phyloP scores from a whole-genome alignment of 2,113 vertebrate species.

The Ptyas mucosa region DNA sequence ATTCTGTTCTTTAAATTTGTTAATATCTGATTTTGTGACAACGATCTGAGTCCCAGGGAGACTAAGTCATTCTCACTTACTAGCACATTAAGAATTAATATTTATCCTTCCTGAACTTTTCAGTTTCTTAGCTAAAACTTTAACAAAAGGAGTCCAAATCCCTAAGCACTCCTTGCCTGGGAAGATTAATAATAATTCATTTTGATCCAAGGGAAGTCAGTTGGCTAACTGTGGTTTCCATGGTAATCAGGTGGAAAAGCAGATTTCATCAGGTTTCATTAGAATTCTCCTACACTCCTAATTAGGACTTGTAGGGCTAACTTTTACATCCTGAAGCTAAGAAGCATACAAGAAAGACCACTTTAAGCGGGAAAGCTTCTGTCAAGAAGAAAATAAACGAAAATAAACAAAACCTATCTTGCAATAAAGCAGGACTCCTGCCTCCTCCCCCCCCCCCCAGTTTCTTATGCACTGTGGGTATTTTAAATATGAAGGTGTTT shows the following conservation, averaged over 20 bases:
- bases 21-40: constrained; percentile 65
- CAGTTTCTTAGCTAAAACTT: constrained; percentile 63
- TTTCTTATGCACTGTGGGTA: neutral
- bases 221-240: constrained; percentile 71
- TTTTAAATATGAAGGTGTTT: neutral
- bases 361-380: constrained; percentile 47
- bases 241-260: constrained; percentile 71
- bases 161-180: constrained; percentile 57
- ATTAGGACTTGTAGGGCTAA: constrained; percentile 66
- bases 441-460: neutral
- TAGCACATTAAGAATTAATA: constrained; percentile 67
- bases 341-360: constrained; percentile 52
- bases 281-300: constrained; percentile 71
- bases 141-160: constrained; percentile 67
- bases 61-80: constrained; percentile 57
- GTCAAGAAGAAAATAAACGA: neutral
- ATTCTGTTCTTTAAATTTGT: constrained; percentile 60
- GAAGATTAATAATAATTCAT: constrained; percentile 75
- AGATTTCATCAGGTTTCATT: constrained; percentile 70
- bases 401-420: neutral
- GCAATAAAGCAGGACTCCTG: neutral
- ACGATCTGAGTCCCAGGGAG: constrained; percentile 48
- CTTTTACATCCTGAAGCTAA: constrained; percentile 55
- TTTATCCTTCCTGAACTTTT: constrained; percentile 68
- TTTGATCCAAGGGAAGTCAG: constrained; percentile 70